Base-by-base conservation (phyloP, 2,797 vertebrate genomes). In the Hippocampus kuda region DNA sequence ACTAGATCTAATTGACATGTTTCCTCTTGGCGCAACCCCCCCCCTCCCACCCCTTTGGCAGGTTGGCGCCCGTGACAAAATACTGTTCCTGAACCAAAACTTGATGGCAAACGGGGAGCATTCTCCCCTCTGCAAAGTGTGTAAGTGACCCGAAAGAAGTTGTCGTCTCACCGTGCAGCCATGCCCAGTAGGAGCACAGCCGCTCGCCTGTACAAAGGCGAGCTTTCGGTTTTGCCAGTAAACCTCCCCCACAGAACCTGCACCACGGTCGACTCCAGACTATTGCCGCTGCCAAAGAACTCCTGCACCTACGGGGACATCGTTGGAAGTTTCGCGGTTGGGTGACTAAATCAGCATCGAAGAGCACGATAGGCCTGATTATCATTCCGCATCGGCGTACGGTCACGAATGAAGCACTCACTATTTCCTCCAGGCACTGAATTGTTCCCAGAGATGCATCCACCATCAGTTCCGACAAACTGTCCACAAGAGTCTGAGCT, bases 391-490 rank as follows among this genome's bases (percentile, higher is more conserved):
- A 24, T 46, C 10, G 2, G 26, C 38, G 6, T 38, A 46, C 41
- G 24, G 15, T 11, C 10, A 65, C 22, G 67, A 68, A 7, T 54
- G 0, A 68, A 65, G 51, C 53, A 92, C 95, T 95, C 82, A 98
- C 97, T 77, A 98, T 97, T 91, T 99, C 94, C 79, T 95, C 96
- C 60, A 98, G 92, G 88, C 95, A 98, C 72, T 95, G 92, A 81
- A 96, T 88, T 0, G 90, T 94, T 79, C 91, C 95, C 67, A 94
- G 79, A 0, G 94, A 95, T 0, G 94, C 92, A 73, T 98, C 93
- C 30, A 95, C 86, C 87, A 98, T 91, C 77, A 98, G 87, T 73
- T 95, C 89, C 42, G 91, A 96, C 42, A 99, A 89, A 81, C 89
- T 96, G 62, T 90, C 91, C 76, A 99, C 91, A 68, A 98, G 90